Percentiles rank a stretch among this genome's conserved stretches.
phyloP scores from a whole-genome alignment of 2,888 invertebrate species.

The Melanostoma mellinum region DNA sequence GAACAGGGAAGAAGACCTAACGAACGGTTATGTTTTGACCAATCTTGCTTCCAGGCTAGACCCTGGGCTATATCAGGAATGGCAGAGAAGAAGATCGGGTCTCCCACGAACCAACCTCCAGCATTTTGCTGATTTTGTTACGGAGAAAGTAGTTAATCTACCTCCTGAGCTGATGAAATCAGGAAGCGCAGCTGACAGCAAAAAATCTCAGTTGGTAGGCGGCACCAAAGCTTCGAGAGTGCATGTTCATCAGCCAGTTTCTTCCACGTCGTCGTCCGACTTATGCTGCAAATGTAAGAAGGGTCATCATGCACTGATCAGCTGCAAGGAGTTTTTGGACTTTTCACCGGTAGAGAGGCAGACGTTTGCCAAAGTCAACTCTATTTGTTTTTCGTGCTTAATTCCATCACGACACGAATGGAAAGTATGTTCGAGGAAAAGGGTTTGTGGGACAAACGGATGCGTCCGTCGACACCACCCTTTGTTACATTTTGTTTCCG shows the following conservation, averaged over 20 bases:
- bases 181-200: background rate
- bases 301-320: background rate
- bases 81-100: too few species aligned
- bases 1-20: conserved; percentile 9
- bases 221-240: background rate
- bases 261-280: background rate
- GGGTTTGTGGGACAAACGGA: background rate
- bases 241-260: background rate
- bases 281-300: background rate
- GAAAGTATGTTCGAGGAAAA: background rate
- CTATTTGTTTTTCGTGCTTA: background rate
- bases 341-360: background rate
- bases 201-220: background rate
- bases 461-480: background rate
- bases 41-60: background rate
- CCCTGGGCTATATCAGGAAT: background rate
- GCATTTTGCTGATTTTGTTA: too few species aligned
- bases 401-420: background rate
- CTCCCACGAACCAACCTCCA: too few species aligned
- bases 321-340: background rate
- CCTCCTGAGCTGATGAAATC: background rate
- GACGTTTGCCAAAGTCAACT: background rate
- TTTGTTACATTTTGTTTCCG: background rate
- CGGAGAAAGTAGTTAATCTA: too few species aligned
- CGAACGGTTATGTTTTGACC: conserved; percentile 1